Evolutionary conservation across 2,113 vertebrate species (phyloP).

Genomic region (Sinocyclocheilus rhinocerous): DNA sequence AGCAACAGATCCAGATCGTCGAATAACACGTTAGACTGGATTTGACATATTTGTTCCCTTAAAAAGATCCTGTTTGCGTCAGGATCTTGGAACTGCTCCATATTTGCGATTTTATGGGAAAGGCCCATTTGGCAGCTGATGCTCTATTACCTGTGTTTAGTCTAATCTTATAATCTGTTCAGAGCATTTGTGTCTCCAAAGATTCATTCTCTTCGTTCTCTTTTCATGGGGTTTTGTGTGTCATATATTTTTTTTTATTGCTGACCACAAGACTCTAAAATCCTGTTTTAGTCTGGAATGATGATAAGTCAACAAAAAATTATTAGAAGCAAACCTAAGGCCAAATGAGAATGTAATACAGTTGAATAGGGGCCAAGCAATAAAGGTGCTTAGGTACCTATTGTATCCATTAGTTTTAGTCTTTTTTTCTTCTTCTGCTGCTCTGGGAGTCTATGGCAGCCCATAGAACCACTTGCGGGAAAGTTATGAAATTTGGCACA

Average conservation of each 20-base stretch:
- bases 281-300: not conserved
- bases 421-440: too few relatives aligned
- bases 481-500: too few relatives aligned
- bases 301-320: not conserved
- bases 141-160: slow-evolving; percentile 45
- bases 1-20: slow-evolving; percentile 31
- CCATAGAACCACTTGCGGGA: too few relatives aligned
- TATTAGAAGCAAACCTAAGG: not conserved
- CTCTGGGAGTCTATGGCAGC: too few relatives aligned
- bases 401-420: too few relatives aligned
- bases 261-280: not conserved
- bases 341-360: not conserved
- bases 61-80: slow-evolving; percentile 60
- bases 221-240: not conserved
- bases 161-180: not conserved
- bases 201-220: not conserved
- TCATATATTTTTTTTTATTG: not conserved
- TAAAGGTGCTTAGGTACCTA: too few relatives aligned
- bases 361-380: not conserved
- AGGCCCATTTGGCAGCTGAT: slow-evolving; percentile 55
- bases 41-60: slow-evolving; percentile 50
- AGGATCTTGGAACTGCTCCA: slow-evolving; percentile 46
- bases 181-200: not conserved
- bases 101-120: slow-evolving; percentile 59
- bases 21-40: slow-evolving; percentile 46